Conservation (phyloP, 2,888 invertebrate species). For the Lingula anatina region DNA sequence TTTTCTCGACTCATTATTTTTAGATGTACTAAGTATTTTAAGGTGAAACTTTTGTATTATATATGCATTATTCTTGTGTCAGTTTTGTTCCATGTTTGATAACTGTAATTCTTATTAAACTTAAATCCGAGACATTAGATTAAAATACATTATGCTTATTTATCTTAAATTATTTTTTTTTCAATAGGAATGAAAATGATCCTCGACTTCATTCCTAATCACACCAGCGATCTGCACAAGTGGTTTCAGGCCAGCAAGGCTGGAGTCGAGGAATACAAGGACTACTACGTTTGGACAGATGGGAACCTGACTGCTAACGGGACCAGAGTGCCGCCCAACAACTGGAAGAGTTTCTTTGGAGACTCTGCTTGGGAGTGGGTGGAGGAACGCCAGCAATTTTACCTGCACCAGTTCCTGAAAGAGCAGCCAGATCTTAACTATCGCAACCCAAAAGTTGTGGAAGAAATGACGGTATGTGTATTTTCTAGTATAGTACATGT, state of each 20-base stretch:
- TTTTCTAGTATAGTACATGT: too few species aligned
- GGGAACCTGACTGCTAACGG: conserved; percentile 28
- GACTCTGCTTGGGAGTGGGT: conserved; percentile 73
- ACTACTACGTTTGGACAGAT: conserved; percentile 77
- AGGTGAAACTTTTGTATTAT: too few species aligned
- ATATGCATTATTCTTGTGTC: too few species aligned
- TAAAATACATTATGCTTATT: too few species aligned
- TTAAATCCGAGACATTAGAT: not conserved
- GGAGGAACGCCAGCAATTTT: conserved; percentile 64
- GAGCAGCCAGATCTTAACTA: conserved; percentile 78
- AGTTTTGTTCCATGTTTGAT: not conserved
- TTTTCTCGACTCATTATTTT: too few species aligned
- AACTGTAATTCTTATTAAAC: not conserved
- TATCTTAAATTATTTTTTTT: not conserved
- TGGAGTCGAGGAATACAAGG: conserved; percentile 59
- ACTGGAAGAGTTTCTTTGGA: conserved; percentile 57
- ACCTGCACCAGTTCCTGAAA: conserved; percentile 69
- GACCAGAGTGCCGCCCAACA: conserved; percentile 32
- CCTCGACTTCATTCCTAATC: conserved; percentile 68
- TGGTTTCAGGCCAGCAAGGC: conserved; percentile 68
- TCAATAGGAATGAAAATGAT: conserved; percentile 67
- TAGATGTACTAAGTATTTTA: too few species aligned
- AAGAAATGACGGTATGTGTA: conserved; percentile 38
- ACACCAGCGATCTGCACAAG: conserved; percentile 59
- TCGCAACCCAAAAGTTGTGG: conserved; percentile 58